Conservation (phyloP, 1,140 invertebrate genomes). For the Drosophila saltans region DNA sequence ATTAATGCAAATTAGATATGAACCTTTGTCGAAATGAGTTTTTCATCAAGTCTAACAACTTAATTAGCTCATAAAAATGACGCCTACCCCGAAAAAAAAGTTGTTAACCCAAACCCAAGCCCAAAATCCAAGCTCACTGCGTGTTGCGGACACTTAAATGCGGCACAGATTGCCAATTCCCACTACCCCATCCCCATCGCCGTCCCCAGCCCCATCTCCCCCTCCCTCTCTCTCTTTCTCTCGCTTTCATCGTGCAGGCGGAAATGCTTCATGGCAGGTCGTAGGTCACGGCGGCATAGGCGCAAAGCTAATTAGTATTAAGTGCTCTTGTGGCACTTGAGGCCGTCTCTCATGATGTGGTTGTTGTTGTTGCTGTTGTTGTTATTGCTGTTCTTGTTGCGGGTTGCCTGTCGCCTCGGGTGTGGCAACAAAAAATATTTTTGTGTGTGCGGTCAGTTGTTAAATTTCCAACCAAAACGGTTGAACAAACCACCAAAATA, state of each 20-base stretch:
- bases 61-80: constrained; percentile 82
- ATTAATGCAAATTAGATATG: constrained; percentile 81
- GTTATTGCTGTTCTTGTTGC: constrained; percentile 17
- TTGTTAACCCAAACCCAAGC: constrained; percentile 59
- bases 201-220: background rate
- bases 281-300: constrained; percentile 74
- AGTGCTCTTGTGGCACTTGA: constrained; percentile 77
- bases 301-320: constrained; percentile 82
- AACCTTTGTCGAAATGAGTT: constrained; percentile 68
- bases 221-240: background rate
- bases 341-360: constrained; percentile 41
- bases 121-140: constrained; percentile 35
- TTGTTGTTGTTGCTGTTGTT: constrained; percentile 33
- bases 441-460: constrained; percentile 79
- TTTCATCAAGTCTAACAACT: constrained; percentile 81
- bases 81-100: constrained; percentile 46
- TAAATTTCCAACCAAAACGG: constrained; percentile 69
- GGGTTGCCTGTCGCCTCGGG: constrained; percentile 60
- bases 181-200: background rate
- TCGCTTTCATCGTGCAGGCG: constrained; percentile 20
- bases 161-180: constrained; percentile 71
- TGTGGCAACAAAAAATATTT: constrained; percentile 78
- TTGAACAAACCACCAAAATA: constrained; percentile 22
- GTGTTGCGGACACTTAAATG: constrained; percentile 77
- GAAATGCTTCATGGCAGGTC: constrained; percentile 64